Evolutionary conservation across 92 coral and sea anemone genomes (phyloP).

Genomic region (Scolanthus callimorphus): DNA sequence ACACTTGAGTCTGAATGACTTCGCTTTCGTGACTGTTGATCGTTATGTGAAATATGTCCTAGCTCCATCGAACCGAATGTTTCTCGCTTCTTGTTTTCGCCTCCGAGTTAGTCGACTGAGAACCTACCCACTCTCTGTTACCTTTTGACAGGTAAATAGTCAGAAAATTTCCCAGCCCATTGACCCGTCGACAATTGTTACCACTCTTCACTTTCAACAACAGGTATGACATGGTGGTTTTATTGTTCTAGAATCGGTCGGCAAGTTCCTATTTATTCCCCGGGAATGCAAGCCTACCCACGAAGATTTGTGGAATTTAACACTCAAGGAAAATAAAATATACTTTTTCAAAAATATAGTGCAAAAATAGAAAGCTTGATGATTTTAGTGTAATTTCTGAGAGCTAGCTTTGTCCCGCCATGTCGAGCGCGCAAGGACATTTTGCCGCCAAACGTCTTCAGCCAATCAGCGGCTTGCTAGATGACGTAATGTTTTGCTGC

Average conservation of each 20-base stretch:
- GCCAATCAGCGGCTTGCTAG: slow-evolving; percentile 80
- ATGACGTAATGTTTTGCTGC: slow-evolving; percentile 72
- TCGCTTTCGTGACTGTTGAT: too few species aligned
- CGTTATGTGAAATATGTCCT: too few species aligned
- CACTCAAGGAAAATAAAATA: background rate
- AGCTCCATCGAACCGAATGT: too few species aligned
- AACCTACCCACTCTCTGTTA: too few species aligned
- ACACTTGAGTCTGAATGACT: too few species aligned
- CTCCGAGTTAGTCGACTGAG: too few species aligned
- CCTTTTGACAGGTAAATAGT: background rate
- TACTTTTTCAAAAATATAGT: too few species aligned
- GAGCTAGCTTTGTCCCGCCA: background rate
- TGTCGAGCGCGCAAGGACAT: background rate
- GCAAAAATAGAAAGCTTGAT: background rate
- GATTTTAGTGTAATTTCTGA: background rate
- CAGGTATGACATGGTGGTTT: background rate
- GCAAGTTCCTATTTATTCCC: background rate
- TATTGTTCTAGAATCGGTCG: background rate
- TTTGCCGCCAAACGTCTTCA: slow-evolving; percentile 48
- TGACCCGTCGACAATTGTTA: background rate
- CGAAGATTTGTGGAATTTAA: background rate
- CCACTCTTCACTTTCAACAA: background rate
- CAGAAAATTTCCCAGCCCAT: background rate
- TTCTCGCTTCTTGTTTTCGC: too few species aligned
- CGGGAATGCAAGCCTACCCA: too few species aligned